A percentile compares a stretch with the other conserved stretches of the same genome.
Evolutionary conservation across 2,888 invertebrate genomes (phyloP).

Genomic region (Drosophila hamatofila): DNA sequence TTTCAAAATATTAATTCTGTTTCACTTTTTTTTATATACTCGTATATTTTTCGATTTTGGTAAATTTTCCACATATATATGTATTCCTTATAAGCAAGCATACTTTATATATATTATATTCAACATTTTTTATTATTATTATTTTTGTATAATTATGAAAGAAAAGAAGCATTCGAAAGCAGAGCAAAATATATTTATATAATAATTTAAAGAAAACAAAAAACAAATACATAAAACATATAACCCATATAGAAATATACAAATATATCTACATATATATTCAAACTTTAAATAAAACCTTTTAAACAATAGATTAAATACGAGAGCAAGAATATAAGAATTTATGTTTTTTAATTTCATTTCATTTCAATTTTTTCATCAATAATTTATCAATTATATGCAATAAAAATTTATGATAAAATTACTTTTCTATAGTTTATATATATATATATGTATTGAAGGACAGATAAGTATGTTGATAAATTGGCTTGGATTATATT

Average conservation of each 20-base stretch:
- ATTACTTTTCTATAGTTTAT: background rate
- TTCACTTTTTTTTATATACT: constrained; percentile 5
- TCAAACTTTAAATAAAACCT: constrained; percentile 58
- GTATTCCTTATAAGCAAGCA: constrained; percentile 36
- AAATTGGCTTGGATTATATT: constrained; percentile 3
- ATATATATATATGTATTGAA: background rate
- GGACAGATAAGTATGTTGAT: constrained; percentile 36
- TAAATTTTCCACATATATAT: constrained; percentile 33
- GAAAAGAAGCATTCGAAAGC: constrained; percentile 52
- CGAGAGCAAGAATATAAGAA: constrained; percentile 17
- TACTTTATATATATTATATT: constrained; percentile 40
- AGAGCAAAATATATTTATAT: constrained; percentile 61
- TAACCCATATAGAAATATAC: constrained; percentile 27
- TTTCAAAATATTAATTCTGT: constrained; percentile 22
- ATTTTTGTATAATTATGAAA: constrained; percentile 32
- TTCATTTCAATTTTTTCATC: constrained; percentile 14
- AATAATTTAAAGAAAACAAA: constrained; percentile 26
- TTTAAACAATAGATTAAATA: constrained; percentile 67
- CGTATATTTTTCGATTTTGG: constrained; percentile 32
- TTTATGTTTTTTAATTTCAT: constrained; percentile 35
- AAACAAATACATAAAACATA: constrained; percentile 36
- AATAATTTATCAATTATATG: constrained; percentile 34
- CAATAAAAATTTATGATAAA: constrained; percentile 51
- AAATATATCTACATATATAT: constrained; percentile 33
- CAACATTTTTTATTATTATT: constrained; percentile 8